Percentiles rank a stretch among this genome's conserved stretches.
Evolutionary conservation across 92 coral and sea anemone genomes (phyloP).

Genomic region (Palythoa grandiflora): DNA sequence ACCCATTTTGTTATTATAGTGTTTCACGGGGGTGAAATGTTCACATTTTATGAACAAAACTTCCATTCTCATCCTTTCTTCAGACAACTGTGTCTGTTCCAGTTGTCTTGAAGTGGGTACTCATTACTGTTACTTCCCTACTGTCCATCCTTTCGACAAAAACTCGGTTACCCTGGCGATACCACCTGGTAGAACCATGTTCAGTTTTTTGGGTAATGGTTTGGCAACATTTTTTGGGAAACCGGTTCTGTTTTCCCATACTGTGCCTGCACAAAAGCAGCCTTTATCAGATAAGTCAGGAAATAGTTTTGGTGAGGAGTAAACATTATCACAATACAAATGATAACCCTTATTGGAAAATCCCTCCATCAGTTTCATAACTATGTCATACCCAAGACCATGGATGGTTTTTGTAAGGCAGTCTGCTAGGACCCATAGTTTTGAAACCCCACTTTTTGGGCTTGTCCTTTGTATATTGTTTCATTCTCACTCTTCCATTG

Average conservation of each 20-base stretch:
- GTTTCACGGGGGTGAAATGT: background rate
- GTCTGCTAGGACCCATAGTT: constrained; percentile 18
- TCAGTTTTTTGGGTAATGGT: background rate
- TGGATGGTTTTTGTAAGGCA: too few species aligned
- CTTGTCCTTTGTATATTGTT: constrained; percentile 19
- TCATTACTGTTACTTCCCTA: background rate
- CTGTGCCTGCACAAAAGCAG: background rate
- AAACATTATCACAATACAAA: background rate
- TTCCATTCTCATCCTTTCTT: background rate
- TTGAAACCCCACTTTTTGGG: constrained; percentile 28
- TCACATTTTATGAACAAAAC: background rate
- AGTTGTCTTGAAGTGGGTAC: background rate
- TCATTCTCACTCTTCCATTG: constrained; percentile 23
- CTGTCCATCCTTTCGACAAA: background rate
- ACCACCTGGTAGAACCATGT: background rate
- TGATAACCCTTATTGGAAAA: background rate
- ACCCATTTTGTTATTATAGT: constrained; percentile 20
- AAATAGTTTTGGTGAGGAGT: background rate
- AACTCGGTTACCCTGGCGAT: background rate
- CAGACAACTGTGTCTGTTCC: background rate
- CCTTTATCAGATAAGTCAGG: background rate
- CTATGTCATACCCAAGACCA: too few species aligned
- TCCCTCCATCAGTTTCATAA: background rate
- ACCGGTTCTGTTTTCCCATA: background rate
- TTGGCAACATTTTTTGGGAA: background rate